A percentile compares a stretch with the other conserved stretches of the same genome.
These are phyloP conservation scores for Origma solitaria DNA, from an alignment of 2,113 vertebrate genomes.

Conservation along the genomic window DNA sequence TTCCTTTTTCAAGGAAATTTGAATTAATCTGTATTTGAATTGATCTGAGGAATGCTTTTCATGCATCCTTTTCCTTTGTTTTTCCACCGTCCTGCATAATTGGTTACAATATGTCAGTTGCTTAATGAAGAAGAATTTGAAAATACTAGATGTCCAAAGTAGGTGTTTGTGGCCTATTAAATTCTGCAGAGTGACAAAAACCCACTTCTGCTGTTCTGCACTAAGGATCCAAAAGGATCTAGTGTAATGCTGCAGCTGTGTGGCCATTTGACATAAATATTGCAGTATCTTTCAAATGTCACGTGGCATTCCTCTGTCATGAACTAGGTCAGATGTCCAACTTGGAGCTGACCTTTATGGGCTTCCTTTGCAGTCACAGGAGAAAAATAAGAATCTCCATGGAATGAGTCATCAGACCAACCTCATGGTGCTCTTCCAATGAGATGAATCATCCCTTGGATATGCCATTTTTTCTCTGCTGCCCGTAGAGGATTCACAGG, in stretches of 20 bases:
- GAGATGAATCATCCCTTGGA: neutral
- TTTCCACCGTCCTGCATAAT: neutral
- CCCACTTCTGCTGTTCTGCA: neutral
- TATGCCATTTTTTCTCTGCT: neutral
- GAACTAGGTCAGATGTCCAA: neutral
- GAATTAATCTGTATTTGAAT: neutral
- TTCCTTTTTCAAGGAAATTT: neutral
- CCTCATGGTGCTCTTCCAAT: neutral
- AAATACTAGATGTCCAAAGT: neutral
- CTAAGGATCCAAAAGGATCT: neutral
- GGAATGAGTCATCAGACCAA: neutral
- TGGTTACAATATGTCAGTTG: neutral
- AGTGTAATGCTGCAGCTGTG: constrained; percentile 5
- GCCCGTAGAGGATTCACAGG: neutral
- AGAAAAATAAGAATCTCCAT: neutral
- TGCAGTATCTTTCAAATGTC: neutral
- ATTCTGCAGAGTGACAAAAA: neutral
- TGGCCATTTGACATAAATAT: constrained; percentile 11
- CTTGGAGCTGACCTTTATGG: neutral
- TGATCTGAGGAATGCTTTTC: neutral
- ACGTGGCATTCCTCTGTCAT: neutral
- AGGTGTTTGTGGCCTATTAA: neutral
- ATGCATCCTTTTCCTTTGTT: neutral
- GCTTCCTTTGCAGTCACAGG: neutral
- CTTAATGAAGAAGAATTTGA: neutral